Evolutionary conservation across 1,140 invertebrate genomes (phyloP).

Genomic region (Musca domestica): DNA sequence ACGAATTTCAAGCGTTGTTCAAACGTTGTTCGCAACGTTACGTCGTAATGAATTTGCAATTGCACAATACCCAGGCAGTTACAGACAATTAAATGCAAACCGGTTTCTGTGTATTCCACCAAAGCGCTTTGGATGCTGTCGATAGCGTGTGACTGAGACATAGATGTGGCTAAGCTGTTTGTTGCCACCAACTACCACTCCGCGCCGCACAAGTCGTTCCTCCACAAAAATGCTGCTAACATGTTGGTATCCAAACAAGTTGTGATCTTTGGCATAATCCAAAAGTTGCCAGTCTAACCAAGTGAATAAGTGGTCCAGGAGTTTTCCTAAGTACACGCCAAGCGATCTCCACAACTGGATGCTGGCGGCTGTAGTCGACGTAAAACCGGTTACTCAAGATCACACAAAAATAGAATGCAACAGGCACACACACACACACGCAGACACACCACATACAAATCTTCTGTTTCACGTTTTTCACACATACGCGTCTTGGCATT

Average conservation of each 20-base stretch:
- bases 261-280: too few relatives aligned
- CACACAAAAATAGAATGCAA: slow-evolving; percentile 11
- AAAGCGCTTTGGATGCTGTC: too few relatives aligned
- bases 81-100: slow-evolving; percentile 11
- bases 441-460: background rate
- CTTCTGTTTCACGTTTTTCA: background rate
- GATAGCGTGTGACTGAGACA: too few relatives aligned
- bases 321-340: background rate
- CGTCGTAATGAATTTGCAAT: slow-evolving; percentile 2
- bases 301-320: background rate
- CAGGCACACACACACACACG: background rate
- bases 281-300: too few relatives aligned
- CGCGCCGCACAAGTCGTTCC: too few relatives aligned
- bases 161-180: too few relatives aligned
- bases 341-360: background rate
- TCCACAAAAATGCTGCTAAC: too few relatives aligned
- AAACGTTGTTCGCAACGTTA: too few relatives aligned
- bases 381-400: slow-evolving; percentile 20
- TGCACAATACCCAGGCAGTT: slow-evolving; percentile 10
- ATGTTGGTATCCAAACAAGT: too few relatives aligned
- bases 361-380: background rate
- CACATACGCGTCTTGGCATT: background rate
- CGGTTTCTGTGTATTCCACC: background rate
- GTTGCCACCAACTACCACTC: too few relatives aligned
- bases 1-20: too few relatives aligned